Conservation (phyloP, 2,113 vertebrate genomes). For the Bubo bubo region DNA sequence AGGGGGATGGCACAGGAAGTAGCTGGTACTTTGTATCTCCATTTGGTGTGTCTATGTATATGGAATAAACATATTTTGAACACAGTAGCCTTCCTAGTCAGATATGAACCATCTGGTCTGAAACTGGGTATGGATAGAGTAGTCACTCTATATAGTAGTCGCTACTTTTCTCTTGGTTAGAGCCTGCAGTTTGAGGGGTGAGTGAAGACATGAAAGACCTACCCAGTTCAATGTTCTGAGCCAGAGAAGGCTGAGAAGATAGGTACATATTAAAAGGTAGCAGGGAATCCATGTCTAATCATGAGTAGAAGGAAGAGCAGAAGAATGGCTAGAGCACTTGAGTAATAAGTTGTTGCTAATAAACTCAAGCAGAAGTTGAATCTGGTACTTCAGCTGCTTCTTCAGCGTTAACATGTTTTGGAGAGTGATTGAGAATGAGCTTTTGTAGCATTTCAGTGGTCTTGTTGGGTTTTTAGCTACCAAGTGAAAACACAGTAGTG, state of each 20-base stretch:
- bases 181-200: not conserved
- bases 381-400: not conserved
- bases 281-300: not conserved
- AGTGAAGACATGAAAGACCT: not conserved
- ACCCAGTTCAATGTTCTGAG: not conserved
- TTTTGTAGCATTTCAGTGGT: not conserved
- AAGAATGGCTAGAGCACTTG: not conserved
- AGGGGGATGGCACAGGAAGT: not conserved
- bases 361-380: not conserved
- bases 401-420: accelerated
- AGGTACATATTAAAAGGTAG: not conserved
- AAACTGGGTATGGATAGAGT: not conserved
- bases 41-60: not conserved
- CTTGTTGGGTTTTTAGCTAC: not conserved
- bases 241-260: not conserved
- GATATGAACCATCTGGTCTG: not conserved
- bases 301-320: not conserved
- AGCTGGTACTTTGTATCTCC: not conserved
- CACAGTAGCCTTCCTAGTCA: not conserved
- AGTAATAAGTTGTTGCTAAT: not conserved
- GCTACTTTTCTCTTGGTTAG: not conserved
- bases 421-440: not conserved
- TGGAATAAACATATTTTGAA: not conserved
- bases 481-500: not conserved
- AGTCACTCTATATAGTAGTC: not conserved